A percentile compares a stretch with the other conserved stretches of the same genome.
These are phyloP conservation scores for Scophthalmus maximus DNA, from an alignment of 2,113 vertebrate species.

Conservation along the genomic window DNA sequence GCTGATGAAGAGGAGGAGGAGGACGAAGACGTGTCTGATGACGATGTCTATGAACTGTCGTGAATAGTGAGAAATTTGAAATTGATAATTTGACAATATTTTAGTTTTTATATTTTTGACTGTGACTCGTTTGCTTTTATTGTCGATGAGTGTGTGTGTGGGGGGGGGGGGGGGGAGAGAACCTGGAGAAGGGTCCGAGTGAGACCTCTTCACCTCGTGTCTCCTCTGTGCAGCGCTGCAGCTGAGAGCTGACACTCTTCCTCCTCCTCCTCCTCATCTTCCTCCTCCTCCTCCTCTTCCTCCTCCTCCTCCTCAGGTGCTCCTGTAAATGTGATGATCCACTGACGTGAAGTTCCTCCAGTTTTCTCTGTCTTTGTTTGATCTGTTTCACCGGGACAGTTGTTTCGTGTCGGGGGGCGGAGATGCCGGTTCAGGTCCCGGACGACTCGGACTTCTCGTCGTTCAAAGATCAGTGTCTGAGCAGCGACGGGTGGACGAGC, in stretches of 20 bases:
- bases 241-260: neutral
- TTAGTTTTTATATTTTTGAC: too few relatives aligned
- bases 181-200: constrained; percentile 32
- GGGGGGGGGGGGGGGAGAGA: too few relatives aligned
- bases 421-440: constrained; percentile 87
- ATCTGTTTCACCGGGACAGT: too few relatives aligned
- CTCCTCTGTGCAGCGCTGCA: constrained; percentile 14
- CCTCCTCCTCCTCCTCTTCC: neutral
- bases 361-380: neutral
- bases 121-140: neutral
- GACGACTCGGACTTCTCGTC: constrained; percentile 88
- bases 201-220: constrained; percentile 13
- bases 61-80: too few relatives aligned
- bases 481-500: constrained; percentile 85
- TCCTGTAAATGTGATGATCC: neutral
- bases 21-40: too few relatives aligned
- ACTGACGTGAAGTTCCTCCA: constrained; percentile 3
- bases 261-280: neutral
- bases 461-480: constrained; percentile 87
- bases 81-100: too few relatives aligned
- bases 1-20: too few relatives aligned
- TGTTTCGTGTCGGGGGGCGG: neutral
- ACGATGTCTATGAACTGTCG: too few relatives aligned
- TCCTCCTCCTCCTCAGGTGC: neutral
- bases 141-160: too few relatives aligned